Evolutionary conservation across 2,888 invertebrate species (phyloP), one percentile per base, ranked within the genome.

Genomic region (Drosophila neotestacea): DNA sequence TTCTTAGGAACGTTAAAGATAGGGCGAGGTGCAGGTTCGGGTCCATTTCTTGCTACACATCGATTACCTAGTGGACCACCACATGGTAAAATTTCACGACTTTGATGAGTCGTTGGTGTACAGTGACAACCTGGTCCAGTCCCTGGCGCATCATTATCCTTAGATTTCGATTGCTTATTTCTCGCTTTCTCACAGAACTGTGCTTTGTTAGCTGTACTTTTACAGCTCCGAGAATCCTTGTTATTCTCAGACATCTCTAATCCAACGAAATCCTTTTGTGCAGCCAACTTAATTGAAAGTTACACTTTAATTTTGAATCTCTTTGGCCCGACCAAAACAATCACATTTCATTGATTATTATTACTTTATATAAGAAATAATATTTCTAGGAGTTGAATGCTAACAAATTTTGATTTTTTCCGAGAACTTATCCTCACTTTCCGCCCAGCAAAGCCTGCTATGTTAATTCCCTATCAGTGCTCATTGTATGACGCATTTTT

Each of bases 401-500:
- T 44, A 44, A 55, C 36, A 52, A 66, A 47, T 75, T 38, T 51
- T 4, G 36, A 22, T 44, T 39, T 13, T 4, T 27, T 27, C n/a
- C n/a, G 10, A 27, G 38, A 28, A 48, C n/a, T 4, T 42, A 32
- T 67, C 28, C 6, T 68, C 10, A 27, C 41, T 50, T 58, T 34
- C 55, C 32, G 41, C 38, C 28, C n/a, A 30, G 6, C 5, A 4
- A 16, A 10, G 50, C 54, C 54, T 71, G 38, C 58, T 58, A 2
- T 9, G 55, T 47, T 44, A 7, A 11, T n/a, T 38, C 10, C 36
- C 28, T 4, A 27, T 38, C 27, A 32, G 7, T 48, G 13, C 4
- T 70, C 9, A 85, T 55, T 86, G 87, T 32, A 81, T 84, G 22
- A 44, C 10, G 44, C 81, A 88, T 30, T 72, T 83, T 36, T 86